Evolutionary conservation across 2,797 vertebrate genomes (phyloP).

Genomic region (Chaetodon trifasciatus): DNA sequence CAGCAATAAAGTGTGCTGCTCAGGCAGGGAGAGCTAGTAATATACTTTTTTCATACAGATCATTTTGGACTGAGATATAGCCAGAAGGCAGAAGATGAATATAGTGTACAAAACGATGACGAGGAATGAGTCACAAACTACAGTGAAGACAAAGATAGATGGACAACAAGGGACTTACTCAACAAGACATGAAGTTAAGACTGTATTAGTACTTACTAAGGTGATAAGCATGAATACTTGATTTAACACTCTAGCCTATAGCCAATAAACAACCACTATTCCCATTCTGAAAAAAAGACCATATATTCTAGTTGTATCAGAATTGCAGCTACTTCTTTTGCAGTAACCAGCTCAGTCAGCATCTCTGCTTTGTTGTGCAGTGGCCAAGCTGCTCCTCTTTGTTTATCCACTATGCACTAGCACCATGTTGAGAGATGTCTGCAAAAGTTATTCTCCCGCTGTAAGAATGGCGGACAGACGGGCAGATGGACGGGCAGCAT

Average conservation of each 20-base stretch:
- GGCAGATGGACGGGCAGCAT: conserved; percentile 56
- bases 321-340: conserved; percentile 32
- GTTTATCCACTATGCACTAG: conserved; percentile 57
- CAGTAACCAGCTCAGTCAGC: conserved; percentile 46
- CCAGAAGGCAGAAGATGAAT: conserved; percentile 74
- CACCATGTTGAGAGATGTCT: conserved; percentile 63
- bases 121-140: conserved; percentile 59
- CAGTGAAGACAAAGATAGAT: conserved; percentile 46
- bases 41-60: conserved; percentile 73
- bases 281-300: not conserved
- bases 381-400: conserved; percentile 60
- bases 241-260: conserved; percentile 11
- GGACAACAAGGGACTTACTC: conserved; percentile 34
- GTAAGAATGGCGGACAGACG: conserved; percentile 53
- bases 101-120: conserved; percentile 56
- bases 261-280: conserved; percentile 24
- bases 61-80: conserved; percentile 65
- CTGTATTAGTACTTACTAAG: conserved; percentile 3
- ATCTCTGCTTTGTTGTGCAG: conserved; percentile 38
- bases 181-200: conserved; percentile 34
- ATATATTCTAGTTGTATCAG: conserved; percentile 14
- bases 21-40: conserved; percentile 72
- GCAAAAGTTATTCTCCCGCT: conserved; percentile 71
- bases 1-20: conserved; percentile 79
- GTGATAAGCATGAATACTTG: conserved; percentile 26